Evolutionary conservation across 1,140 invertebrate species (phyloP).

Genomic region (Onthophagus taurus): DNA sequence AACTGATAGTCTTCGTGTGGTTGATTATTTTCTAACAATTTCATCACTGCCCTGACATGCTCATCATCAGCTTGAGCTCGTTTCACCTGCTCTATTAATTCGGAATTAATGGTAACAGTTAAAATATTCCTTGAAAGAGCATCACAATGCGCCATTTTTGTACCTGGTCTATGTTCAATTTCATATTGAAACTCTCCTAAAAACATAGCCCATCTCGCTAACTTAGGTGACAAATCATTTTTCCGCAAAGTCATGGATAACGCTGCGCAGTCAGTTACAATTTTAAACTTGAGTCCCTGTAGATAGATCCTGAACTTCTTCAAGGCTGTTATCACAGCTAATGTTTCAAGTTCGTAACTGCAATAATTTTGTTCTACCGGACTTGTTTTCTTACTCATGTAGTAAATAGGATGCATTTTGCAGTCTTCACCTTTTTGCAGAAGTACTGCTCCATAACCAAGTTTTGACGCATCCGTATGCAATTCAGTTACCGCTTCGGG

Average conservation of each 20-base stretch:
- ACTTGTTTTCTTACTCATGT: slow-evolving; percentile 19
- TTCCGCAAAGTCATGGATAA: slow-evolving; percentile 12
- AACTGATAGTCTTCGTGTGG: slow-evolving; percentile 16
- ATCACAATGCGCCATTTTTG: slow-evolving; percentile 19
- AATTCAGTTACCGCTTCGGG: slow-evolving; percentile 10
- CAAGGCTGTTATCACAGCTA: slow-evolving; percentile 12
- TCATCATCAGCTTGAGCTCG: slow-evolving; percentile 17
- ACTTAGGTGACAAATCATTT: slow-evolving; percentile 11
- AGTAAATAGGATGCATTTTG: slow-evolving; percentile 20
- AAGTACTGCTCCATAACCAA: slow-evolving; percentile 12
- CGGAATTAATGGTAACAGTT: not conserved
- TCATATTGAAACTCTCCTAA: slow-evolving; percentile 19
- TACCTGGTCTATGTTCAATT: slow-evolving; percentile 17
- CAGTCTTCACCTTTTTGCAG: slow-evolving; percentile 18
- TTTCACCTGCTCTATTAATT: slow-evolving; percentile 19
- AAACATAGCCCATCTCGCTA: slow-evolving; percentile 20
- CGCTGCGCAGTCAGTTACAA: slow-evolving; percentile 13
- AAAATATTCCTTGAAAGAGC: slow-evolving; percentile 18
- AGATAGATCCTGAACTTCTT: slow-evolving; percentile 9
- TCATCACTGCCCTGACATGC: slow-evolving; percentile 11
- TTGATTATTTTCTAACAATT: slow-evolving; percentile 6
- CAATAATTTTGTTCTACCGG: slow-evolving; percentile 15
- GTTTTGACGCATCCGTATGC: slow-evolving; percentile 10
- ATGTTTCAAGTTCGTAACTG: slow-evolving; percentile 21
- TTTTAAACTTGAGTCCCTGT: slow-evolving; percentile 10